Evolutionary conservation across 2,888 invertebrate species (phyloP).

Genomic region (Candidula unifasciata): DNA sequence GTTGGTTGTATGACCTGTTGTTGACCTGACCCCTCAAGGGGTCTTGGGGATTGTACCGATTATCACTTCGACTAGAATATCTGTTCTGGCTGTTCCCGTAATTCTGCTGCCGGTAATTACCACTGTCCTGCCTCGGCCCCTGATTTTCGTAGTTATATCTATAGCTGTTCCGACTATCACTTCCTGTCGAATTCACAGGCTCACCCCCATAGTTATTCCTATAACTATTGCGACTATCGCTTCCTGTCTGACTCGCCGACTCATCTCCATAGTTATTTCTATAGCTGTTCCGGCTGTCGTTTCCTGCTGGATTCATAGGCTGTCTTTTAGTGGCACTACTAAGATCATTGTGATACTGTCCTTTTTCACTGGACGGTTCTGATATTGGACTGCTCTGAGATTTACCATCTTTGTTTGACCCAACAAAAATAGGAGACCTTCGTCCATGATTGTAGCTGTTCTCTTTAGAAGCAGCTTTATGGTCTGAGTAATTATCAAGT

Average conservation of each 20-base stretch:
- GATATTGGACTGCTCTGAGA: neutral
- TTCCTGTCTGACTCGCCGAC: neutral
- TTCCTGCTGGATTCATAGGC: neutral
- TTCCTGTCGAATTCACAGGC: neutral
- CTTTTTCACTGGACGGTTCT: neutral
- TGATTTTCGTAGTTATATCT: neutral
- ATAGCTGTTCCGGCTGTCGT: neutral
- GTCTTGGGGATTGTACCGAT: neutral
- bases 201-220: slow-evolving; percentile 7
- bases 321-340: slow-evolving; percentile 18
- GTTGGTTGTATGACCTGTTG: slow-evolving; percentile 36
- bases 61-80: slow-evolving; percentile 28
- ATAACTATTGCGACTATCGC: no score
- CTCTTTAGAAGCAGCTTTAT: slow-evolving; percentile 20
- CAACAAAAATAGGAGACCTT: neutral
- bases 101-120: slow-evolving; percentile 46
- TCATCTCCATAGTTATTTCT: slow-evolving; percentile 5
- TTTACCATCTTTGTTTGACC: neutral
- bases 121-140: neutral
- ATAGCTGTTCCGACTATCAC: neutral
- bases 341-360: neutral
- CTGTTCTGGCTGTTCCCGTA: slow-evolving; percentile 31
- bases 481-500: slow-evolving; percentile 18
- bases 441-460: neutral
- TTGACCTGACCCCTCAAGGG: neutral